Base-by-base conservation (phyloP, 2,113 vertebrate genomes). In the Corvus hawaiiensis region DNA sequence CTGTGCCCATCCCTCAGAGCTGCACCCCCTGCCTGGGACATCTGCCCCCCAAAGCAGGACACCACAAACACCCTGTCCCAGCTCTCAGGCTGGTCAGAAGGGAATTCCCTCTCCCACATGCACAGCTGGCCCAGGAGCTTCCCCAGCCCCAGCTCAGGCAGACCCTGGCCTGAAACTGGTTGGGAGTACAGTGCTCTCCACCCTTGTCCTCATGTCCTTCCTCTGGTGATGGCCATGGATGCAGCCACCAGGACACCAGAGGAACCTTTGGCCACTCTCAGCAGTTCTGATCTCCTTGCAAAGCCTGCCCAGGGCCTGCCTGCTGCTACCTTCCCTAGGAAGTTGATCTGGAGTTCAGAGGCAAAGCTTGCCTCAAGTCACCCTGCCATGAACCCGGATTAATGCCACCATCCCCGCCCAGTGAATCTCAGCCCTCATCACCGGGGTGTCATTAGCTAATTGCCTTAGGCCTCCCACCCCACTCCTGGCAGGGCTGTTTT, bases 71-170 rank as follows among this genome's bases (percentile, higher is more conserved):
- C 26, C 26, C 13, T 54, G 32, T 54, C 13, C 52, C 37, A 75
- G 12, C 43, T 49, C 55, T 33, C 30, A 5, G 27, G 22, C 5
- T 66, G 58, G 5, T 54, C 63, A 46, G 2, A 10, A 28, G 59
- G 52, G 30, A 54, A 43, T 82, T 52, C 0, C 44, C 9, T 86
- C 0, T 43, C 39, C 39, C 16, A 43, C 43, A 0, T 23, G 43
- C 16, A 5, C 39, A 84, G 27, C 18, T 39, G 74, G 55, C 13
- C 24, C 23, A 16, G 35, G 41, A 41, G 9, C 41, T 72, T 17
- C 44, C 39, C 35, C 71, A 86, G 26, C 56, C 77, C 24, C 66
- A 73, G n/a, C 26, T 51, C 39, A 27, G 48, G 16, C 27, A 76
- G 33, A 37, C 1, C 6, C 35, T 35, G 35, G 22, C 35, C n/a